Base-by-base conservation (phyloP, 2,797 vertebrate genomes). In the Prunella strophiata region DNA sequence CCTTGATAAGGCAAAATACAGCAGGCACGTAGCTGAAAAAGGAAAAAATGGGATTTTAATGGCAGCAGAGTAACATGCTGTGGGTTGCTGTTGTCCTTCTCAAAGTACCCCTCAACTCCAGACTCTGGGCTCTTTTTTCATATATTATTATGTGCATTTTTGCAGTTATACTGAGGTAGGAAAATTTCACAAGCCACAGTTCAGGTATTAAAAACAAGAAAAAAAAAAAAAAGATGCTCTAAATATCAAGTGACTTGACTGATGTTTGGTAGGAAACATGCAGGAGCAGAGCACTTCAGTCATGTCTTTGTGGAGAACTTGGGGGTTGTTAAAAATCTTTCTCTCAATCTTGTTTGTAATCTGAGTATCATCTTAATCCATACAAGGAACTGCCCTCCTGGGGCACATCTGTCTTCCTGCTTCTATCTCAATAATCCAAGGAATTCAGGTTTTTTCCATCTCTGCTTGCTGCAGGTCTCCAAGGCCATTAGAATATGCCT, bases 211-310 rank as follows among this genome's bases (percentile, higher is more conserved):
- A 17, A 89, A 57, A 59, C 6, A 2, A 67, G 7, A 2, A 67
- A 66, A 71, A 19, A 66, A 71, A 19, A 23, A 7, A 19, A 0
- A 25, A 55, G 13, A n/a, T 3, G 0, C 0, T 0, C 27, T 42
- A n/a, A 74, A 30, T 68, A 38, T 32, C 8, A 16, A 80, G 16
- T 6, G 0, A 6, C 23, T 84, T 61, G 54, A 45, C 21, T 20
- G 38, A 34, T 62, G 6, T 40, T 74, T 58, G 36, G 38, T 79
- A 23, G 25, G 82, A 78, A 85, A 32, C 16, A 8, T 1, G 26
- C 0, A 1, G 30, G 55, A 88, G 34, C 51, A 47, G n/a, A 78
- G 32, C 10, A 7, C 63, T 54, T 73, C 7, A 80, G 50, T 52
- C 50, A 29, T 7, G 21, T 42, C 62, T 84, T 65, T 52, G 43